Percentiles rank a stretch among this genome's conserved stretches.
phyloP scores from a whole-genome alignment of 2,888 invertebrate species.

The Ectemnius lituratus region DNA sequence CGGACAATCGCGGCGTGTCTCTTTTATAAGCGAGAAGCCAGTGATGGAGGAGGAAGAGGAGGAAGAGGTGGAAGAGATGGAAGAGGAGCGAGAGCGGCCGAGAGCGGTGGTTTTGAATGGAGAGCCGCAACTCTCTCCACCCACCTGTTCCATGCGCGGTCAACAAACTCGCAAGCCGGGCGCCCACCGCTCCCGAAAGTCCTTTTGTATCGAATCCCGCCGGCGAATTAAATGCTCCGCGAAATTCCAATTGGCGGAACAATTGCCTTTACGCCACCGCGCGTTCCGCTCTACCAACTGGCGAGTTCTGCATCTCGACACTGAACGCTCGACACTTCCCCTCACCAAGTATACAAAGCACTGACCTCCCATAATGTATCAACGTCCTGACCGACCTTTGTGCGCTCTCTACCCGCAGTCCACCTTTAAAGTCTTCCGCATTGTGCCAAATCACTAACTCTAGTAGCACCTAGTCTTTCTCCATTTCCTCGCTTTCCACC shows the following conservation, averaged over 20 bases:
- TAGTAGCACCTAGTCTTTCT: background rate
- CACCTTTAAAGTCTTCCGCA: background rate
- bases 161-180: constrained; percentile 31
- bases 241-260: constrained; percentile 38
- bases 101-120: constrained; percentile 41
- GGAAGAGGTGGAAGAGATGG: background rate
- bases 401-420: background rate
- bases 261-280: constrained; percentile 30
- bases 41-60: background rate
- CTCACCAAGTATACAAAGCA: background rate
- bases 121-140: constrained; percentile 36
- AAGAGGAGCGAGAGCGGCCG: background rate
- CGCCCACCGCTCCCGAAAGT: constrained; percentile 9
- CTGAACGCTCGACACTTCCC: too few species aligned
- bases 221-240: constrained; percentile 29
- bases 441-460: background rate
- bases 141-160: constrained; percentile 53
- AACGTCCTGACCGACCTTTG: background rate
- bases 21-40: constrained; percentile 38
- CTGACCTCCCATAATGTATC: background rate
- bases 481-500: background rate
- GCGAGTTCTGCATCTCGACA: too few species aligned
- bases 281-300: too few species aligned
- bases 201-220: constrained; percentile 26
- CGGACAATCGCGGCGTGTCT: constrained; percentile 27